Evolutionary conservation across 2,797 vertebrate species (phyloP), one percentile per base, ranked within the genome.

Genomic region (Meriones psammophilus): DNA sequence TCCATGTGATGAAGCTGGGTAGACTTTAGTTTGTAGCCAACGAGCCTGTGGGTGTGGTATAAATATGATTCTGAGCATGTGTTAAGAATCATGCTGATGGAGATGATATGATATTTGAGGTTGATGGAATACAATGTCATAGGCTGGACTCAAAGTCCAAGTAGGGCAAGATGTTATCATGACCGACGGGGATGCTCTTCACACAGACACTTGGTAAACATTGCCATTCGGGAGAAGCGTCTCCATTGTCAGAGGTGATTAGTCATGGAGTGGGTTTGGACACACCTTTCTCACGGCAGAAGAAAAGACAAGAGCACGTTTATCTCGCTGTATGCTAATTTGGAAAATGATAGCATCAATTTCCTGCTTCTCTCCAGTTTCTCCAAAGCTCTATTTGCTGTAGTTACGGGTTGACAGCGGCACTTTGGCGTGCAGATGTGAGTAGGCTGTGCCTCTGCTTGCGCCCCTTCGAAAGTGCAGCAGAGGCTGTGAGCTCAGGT

Each of bases 121-220:
- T 24, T 2, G 3, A 84, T 50, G 54, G 33, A 58, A 93, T 81
- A 0, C 33, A 0, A 20, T 1, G 46, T 28, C 89, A 73, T 26
- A 79, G 15, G 14, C 78, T 3, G 46, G 73, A 69, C 66, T 79
- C n/a, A 66, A 92, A 81, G 77, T 71, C 69, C 73, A 74, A 74
- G 73, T 74, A 12, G 39, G 33, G n/a, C 0, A 10, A 93, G 12
- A 1, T 28, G 17, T 1, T 33, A 2, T 6, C 58, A 50, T 36
- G 92, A 91, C 50, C 79, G 73, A 81, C 77, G 92, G 95, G 56
- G 64, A 90, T 54, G 12, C 2, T 30, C 64, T 94, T 93, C 93
- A 56, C 26, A 39, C 33, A 88, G 94, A 56, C 0, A 26, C 56
- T 36, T 60, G 50, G 54, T 33, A 8, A 68, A 30, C 80, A 22